Conservation (phyloP, 2,113 vertebrate species). For the Emydocephalus ijimae region DNA sequence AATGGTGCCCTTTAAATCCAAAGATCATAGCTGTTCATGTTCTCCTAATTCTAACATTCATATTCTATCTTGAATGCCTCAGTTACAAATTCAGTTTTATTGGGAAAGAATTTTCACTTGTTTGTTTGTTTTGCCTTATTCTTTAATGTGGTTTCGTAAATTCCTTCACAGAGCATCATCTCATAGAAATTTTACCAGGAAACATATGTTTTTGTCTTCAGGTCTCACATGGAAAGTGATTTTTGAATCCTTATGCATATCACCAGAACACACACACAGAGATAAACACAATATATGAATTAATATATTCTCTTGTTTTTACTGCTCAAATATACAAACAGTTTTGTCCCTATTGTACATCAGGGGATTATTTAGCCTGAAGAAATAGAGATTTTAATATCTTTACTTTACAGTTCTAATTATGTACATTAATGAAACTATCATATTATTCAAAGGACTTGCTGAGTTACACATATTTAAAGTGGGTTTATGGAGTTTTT, state of each 20-base stretch:
- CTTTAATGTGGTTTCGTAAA: not conserved
- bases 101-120: not conserved
- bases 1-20: not conserved
- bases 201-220: not conserved
- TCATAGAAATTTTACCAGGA: not conserved
- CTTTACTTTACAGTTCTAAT: not conserved
- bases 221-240: not conserved
- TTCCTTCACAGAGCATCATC: not conserved
- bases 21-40: not conserved
- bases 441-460: conserved; percentile 6
- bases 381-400: conserved; percentile 6
- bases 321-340: not conserved
- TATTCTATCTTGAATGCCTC: not conserved
- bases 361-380: not conserved
- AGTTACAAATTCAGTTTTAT: not conserved
- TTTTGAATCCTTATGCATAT: not conserved
- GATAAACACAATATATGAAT: not conserved
- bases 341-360: not conserved
- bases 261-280: not conserved
- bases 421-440: not conserved
- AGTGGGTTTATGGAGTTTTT: conserved; percentile 15
- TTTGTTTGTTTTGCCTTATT: not conserved
- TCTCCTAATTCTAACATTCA: not conserved
- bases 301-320: not conserved
- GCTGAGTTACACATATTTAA: conserved; percentile 29